These are phyloP conservation scores for Drosophila paulistorum DNA, from an alignment of 1,140 invertebrate genomes.

Conservation along the genomic window DNA sequence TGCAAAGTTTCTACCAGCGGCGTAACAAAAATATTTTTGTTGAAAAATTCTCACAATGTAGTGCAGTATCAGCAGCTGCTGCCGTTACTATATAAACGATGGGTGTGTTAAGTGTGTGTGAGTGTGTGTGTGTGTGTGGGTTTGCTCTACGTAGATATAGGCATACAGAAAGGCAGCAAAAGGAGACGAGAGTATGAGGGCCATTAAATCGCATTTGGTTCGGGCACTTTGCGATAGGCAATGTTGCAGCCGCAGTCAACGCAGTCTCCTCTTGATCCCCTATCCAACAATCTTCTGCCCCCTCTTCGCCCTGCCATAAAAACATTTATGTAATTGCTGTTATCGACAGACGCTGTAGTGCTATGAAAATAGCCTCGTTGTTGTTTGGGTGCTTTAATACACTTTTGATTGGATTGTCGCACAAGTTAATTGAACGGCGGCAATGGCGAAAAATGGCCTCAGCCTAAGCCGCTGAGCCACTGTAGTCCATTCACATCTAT, in stretches of 20 bases:
- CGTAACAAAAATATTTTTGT: constrained; percentile 24
- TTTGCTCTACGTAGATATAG: background rate
- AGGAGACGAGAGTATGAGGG: constrained; percentile 11
- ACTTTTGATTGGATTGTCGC: constrained; percentile 81
- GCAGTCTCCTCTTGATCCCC: constrained; percentile 3
- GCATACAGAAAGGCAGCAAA: background rate
- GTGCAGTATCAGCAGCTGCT: constrained; percentile 43
- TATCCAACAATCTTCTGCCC: background rate
- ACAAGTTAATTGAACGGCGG: constrained; percentile 76
- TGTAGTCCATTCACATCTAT: constrained; percentile 15
- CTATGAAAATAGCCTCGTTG: constrained; percentile 55
- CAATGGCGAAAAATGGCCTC: constrained; percentile 19
- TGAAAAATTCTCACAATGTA: constrained; percentile 44
- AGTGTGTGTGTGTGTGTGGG: background rate
- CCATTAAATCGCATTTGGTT: constrained; percentile 69
- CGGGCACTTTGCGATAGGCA: constrained; percentile 44
- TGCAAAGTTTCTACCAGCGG: constrained; percentile 41
- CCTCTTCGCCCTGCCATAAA: constrained; percentile 46
- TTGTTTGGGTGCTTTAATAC: constrained; percentile 68
- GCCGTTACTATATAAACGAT: background rate
- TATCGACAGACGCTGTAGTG: constrained; percentile 66
- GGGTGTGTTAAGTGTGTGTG: background rate
- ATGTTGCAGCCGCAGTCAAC: constrained; percentile 25
- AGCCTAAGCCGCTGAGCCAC: constrained; percentile 57
- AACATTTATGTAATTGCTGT: constrained; percentile 80